Evolutionary conservation across 2,113 vertebrate species (phyloP).

Genomic region (Geococcyx californianus): DNA sequence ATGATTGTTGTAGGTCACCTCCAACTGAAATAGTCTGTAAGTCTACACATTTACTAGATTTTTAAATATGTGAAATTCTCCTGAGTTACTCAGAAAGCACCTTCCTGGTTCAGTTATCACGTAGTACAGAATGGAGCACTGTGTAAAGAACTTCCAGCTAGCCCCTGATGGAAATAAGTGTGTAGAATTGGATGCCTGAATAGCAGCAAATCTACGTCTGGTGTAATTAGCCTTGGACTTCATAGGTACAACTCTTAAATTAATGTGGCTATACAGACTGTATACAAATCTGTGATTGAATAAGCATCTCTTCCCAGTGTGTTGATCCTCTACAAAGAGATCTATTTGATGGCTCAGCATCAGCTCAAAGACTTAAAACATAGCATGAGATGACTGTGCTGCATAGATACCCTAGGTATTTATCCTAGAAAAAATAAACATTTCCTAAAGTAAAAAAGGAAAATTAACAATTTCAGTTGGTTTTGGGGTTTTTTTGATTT

Average conservation of each 20-base stretch:
- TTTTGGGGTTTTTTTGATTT: neutral
- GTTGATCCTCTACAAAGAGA: neutral
- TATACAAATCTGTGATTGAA: neutral
- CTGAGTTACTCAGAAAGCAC: neutral
- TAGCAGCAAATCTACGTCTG: neutral
- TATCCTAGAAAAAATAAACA: neutral
- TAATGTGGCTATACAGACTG: neutral
- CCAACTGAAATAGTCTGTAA: no score
- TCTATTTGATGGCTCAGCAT: neutral
- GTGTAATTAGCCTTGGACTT: neutral
- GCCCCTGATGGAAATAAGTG: neutral
- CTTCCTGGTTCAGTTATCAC: no score
- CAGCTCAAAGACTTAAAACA: neutral
- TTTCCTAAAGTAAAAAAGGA: neutral
- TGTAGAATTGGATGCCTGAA: neutral
- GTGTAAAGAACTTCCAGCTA: neutral
- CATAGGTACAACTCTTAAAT: neutral
- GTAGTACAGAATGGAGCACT: neutral
- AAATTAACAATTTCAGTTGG: neutral
- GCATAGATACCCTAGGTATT: neutral
- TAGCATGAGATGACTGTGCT: neutral
- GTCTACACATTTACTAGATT: neutral
- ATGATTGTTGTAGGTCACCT: no score
- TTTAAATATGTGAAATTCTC: neutral
- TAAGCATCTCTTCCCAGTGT: neutral